Conservation (phyloP, 2,797 vertebrate species). For the Squalus acanthias region DNA sequence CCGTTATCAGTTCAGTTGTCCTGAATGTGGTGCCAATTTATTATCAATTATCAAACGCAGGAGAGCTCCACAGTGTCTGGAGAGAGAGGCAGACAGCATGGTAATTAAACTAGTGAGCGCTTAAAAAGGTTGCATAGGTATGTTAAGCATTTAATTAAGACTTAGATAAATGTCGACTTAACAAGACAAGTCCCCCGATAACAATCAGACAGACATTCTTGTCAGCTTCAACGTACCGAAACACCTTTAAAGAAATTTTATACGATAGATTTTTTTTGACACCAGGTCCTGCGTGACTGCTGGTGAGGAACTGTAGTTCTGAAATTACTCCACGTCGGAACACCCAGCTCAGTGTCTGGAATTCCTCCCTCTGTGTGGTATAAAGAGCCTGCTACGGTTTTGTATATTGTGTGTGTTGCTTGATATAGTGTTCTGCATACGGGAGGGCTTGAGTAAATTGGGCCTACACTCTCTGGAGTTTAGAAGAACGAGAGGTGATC, state of each 20-base stretch:
- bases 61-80: background rate
- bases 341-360: background rate
- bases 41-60: background rate
- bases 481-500: too few relatives aligned
- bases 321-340: too few relatives aligned
- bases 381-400: background rate
- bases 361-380: background rate
- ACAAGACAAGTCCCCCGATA: background rate
- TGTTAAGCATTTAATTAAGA: slow-evolving; percentile 6
- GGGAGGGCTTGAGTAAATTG: too few relatives aligned
- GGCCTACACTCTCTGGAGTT: too few relatives aligned
- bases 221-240: background rate
- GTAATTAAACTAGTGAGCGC: background rate
- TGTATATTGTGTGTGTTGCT: background rate
- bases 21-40: slow-evolving; percentile 7
- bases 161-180: slow-evolving; percentile 25
- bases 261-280: background rate
- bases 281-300: too few relatives aligned
- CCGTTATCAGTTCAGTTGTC: background rate
- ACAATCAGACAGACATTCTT: background rate
- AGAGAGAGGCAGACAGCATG: background rate
- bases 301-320: background rate
- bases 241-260: background rate
- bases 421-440: too few relatives aligned
- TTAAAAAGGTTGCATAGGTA: slow-evolving; percentile 17